phyloP scores from a whole-genome alignment of 2,113 vertebrate genomes.

The Nannobrachium achirus region DNA sequence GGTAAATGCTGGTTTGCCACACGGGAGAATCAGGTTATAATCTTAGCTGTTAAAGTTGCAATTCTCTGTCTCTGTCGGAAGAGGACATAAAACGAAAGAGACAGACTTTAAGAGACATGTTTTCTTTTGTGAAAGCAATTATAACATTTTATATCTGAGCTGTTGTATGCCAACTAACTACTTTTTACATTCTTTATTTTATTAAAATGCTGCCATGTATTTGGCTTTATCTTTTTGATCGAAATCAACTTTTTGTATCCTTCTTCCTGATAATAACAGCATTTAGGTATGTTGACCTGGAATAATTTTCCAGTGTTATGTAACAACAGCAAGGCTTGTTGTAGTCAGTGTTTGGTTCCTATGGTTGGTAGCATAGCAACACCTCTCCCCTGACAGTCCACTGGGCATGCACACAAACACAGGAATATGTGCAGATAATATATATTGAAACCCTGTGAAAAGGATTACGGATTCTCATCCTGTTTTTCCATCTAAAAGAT shows the following conservation, averaged over 20 bases:
- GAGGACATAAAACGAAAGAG: too few relatives aligned
- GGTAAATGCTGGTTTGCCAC: too few relatives aligned
- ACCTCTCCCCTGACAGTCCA: slow-evolving; percentile 15
- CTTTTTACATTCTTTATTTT: too few relatives aligned
- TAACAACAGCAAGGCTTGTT: slow-evolving; percentile 4
- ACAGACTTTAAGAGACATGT: too few relatives aligned
- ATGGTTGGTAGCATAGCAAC: slow-evolving; percentile 47
- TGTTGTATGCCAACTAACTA: too few relatives aligned
- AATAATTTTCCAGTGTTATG: background rate
- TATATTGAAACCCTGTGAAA: slow-evolving; percentile 2
- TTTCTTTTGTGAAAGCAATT: too few relatives aligned
- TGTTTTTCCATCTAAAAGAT: slow-evolving; percentile 15
- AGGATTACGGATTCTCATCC: background rate
- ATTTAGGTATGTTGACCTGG: background rate
- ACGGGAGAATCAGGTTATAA: too few relatives aligned
- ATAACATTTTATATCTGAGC: too few relatives aligned
- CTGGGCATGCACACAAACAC: slow-evolving; percentile 5
- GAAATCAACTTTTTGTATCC: background rate
- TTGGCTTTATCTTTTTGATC: too few relatives aligned
- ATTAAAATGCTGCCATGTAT: too few relatives aligned
- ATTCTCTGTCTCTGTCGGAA: too few relatives aligned
- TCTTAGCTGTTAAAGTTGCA: too few relatives aligned
- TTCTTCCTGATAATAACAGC: background rate
- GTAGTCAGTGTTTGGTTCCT: slow-evolving; percentile 19
- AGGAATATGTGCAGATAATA: background rate